Conservation (phyloP, 92 coral and sea anemone species). For the Porites evermanni region DNA sequence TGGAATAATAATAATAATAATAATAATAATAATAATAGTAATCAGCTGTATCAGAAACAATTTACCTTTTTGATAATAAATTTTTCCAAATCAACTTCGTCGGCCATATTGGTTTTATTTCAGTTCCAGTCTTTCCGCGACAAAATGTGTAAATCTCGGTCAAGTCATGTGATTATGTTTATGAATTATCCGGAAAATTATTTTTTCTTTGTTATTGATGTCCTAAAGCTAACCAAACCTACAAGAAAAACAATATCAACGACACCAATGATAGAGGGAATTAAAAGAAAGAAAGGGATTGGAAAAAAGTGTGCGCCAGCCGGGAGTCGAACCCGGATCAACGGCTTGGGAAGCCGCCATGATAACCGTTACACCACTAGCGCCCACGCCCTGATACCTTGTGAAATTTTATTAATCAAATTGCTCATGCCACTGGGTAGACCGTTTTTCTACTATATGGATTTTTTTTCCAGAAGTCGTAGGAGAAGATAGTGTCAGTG, state of each 20-base stretch:
- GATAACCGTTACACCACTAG: conserved; percentile 99
- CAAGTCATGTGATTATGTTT: too few species aligned
- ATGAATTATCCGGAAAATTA: too few species aligned
- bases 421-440: too few species aligned
- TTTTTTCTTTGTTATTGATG: too few species aligned
- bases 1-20: neutral
- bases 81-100: conserved; percentile 29
- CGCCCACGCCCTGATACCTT: conserved; percentile 48
- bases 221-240: too few species aligned
- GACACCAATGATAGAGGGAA: neutral
- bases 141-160: neutral
- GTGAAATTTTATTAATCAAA: neutral
- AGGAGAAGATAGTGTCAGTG: too few species aligned
- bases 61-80: conserved; percentile 60
- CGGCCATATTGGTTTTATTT: conserved; percentile 58
- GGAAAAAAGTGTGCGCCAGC: conserved; percentile 82
- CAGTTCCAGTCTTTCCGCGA: conserved; percentile 51
- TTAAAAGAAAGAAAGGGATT: neutral
- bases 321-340: conserved; percentile 99
- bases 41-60: neutral
- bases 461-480: too few species aligned
- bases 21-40: neutral
- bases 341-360: conserved; percentile 99
- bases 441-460: too few species aligned
- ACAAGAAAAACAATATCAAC: neutral